Percentiles rank a stretch among this genome's conserved stretches.
These are phyloP conservation scores for Mormyrus proboscirostris DNA, from an alignment of 2,797 vertebrate genomes.

Conservation along the genomic window DNA sequence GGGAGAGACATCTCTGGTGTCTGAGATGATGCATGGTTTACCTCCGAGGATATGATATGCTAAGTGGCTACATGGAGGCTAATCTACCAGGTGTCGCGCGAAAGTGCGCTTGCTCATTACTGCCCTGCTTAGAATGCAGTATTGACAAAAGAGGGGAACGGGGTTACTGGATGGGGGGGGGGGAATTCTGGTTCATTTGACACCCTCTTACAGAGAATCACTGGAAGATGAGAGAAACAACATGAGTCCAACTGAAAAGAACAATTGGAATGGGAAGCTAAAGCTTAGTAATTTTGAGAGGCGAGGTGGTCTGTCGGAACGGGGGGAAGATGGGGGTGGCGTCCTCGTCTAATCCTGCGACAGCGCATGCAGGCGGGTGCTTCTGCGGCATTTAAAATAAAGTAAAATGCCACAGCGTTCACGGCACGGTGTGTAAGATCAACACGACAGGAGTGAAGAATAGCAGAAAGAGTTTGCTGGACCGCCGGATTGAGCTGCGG, in stretches of 20 bases:
- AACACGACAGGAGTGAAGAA: neutral
- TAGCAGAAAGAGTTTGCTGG: neutral
- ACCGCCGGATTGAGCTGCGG: neutral
- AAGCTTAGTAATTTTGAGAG: neutral
- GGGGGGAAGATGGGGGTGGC: too few species aligned
- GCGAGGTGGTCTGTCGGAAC: neutral
- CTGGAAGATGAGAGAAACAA: neutral
- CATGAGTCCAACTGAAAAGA: neutral
- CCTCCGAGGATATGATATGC: neutral
- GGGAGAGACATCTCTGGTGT: slow-evolving; percentile 2
- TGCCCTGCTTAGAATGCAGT: slow-evolving; percentile 9
- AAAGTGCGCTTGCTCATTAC: neutral
- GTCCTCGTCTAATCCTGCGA: neutral
- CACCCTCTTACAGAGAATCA: neutral
- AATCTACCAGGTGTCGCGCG: slow-evolving; percentile 8
- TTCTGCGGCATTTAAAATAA: neutral
- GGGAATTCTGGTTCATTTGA: neutral
- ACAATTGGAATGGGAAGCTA: neutral
- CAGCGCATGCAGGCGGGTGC: neutral
- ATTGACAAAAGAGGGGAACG: neutral
- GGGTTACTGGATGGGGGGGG: neutral
- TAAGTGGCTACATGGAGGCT: slow-evolving; percentile 5
- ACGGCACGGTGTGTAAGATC: neutral
- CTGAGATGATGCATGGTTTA: slow-evolving; percentile 15
- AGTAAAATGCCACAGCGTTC: neutral